Percentiles rank a stretch among this genome's conserved stretches.
Conservation (phyloP, 2,113 vertebrate species). For the Glaucidium brasilianum region DNA sequence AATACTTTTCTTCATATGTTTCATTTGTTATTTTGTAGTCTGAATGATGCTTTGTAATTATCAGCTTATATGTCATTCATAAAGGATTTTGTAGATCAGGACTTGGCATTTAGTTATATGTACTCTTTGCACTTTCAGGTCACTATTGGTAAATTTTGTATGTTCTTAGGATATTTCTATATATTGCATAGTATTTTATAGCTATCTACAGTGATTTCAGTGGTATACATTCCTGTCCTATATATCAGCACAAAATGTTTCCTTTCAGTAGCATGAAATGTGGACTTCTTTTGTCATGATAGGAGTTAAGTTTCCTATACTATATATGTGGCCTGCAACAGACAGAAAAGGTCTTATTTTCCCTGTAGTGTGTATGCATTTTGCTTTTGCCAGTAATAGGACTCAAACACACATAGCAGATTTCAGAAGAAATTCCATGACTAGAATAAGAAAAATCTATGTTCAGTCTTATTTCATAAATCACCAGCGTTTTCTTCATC, state of each 20-base stretch:
- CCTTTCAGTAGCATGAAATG: conserved; percentile 11
- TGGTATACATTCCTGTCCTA: conserved; percentile 31
- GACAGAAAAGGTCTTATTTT: conserved; percentile 27
- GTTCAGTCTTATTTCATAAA: conserved; percentile 29
- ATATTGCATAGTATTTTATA: neutral
- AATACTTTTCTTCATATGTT: neutral
- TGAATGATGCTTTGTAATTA: conserved; percentile 25
- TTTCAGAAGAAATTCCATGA: conserved; percentile 27
- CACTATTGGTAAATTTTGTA: conserved; percentile 55
- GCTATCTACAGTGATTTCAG: conserved; percentile 30
- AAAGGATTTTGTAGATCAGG: conserved; percentile 52
- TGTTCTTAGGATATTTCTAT: conserved; percentile 33
- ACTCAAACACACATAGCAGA: neutral
- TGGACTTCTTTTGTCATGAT: conserved; percentile 44
- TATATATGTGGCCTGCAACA: conserved; percentile 17
- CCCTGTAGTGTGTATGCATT: neutral
- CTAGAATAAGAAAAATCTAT: conserved; percentile 22
- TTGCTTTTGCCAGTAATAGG: neutral
- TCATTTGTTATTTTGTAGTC: conserved; percentile 37
- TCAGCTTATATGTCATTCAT: conserved; percentile 14
- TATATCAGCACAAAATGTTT: conserved; percentile 18
- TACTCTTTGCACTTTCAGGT: conserved; percentile 59
- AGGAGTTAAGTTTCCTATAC: conserved; percentile 21
- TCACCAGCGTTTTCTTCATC: conserved; percentile 36
- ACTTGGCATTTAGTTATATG: conserved; percentile 41